These are phyloP conservation scores for Diorhabda sublineata DNA, from an alignment of 1,140 invertebrate species.

Conservation along the genomic window DNA sequence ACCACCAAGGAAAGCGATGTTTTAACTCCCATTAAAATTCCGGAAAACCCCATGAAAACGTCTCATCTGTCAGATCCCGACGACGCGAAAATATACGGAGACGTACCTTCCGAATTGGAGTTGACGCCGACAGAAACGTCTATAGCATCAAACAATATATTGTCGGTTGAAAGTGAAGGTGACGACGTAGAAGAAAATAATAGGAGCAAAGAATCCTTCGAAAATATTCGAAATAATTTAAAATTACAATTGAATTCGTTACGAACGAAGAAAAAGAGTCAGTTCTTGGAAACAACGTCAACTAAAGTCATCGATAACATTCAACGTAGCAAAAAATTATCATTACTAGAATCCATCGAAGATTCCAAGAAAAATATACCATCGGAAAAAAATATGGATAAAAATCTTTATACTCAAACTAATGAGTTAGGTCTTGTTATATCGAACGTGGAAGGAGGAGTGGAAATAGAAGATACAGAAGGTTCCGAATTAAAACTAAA, in stretches of 20 bases:
- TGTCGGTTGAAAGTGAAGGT: slow-evolving; percentile 5
- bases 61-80: not conserved
- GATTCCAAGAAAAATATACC: not conserved
- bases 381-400: not conserved
- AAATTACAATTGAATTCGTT: slow-evolving; percentile 32
- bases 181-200: not conserved
- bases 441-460: slow-evolving; percentile 12
- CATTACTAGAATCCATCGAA: not conserved
- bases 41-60: not conserved
- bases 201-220: slow-evolving; percentile 12
- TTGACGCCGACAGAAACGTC: not conserved
- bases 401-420: slow-evolving; percentile 9
- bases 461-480: slow-evolving; percentile 7
- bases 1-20: not conserved
- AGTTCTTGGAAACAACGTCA: slow-evolving; percentile 15
- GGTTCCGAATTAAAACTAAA: not conserved
- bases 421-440: slow-evolving; percentile 18
- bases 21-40: not conserved
- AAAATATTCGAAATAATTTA: slow-evolving; percentile 32
- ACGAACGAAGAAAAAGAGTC: slow-evolving; percentile 31
- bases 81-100: not conserved
- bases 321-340: slow-evolving; percentile 4
- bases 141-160: not conserved
- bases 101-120: not conserved
- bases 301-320: slow-evolving; percentile 9